phyloP scores from a whole-genome alignment of 2,888 invertebrate genomes.

The Tenthredo distinguenda region DNA sequence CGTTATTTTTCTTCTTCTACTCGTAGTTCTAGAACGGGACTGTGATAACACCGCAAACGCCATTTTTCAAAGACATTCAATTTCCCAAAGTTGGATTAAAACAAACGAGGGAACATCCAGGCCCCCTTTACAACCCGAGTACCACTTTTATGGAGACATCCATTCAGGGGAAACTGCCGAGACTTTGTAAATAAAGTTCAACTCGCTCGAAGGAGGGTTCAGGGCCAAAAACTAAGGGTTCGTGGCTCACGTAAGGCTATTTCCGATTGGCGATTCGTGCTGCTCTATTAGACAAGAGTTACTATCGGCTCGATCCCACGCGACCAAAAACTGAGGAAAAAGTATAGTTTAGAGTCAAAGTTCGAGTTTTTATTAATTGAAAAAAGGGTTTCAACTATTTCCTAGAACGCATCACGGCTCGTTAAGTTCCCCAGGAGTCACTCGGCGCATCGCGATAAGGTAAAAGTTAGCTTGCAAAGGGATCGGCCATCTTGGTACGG shows the following conservation, averaged over 20 bases:
- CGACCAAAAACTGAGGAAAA: neutral
- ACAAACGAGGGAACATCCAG: conserved; percentile 21
- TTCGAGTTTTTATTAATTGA: neutral
- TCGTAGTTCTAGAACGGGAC: neutral
- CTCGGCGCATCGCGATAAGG: conserved; percentile 34
- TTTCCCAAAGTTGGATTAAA: conserved; percentile 37
- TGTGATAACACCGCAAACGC: neutral
- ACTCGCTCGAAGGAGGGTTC: conserved; percentile 2
- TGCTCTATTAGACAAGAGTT: neutral
- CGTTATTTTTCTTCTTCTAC: neutral
- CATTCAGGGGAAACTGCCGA: conserved; percentile 15
- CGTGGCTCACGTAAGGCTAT: neutral
- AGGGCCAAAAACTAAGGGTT: neutral
- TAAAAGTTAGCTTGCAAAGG: neutral
- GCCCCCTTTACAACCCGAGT: conserved; percentile 18
- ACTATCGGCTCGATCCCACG: neutral
- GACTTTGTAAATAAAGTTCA: conserved; percentile 47
- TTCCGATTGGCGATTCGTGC: neutral
- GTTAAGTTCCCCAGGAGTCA: conserved; percentile 31
- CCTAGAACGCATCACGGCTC: conserved; percentile 18
- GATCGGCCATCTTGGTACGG: conserved; percentile 19
- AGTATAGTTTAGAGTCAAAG: neutral
- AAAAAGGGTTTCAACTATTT: neutral
- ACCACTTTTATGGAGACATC: conserved; percentile 37
- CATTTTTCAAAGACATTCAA: conserved; percentile 46